Evolutionary conservation across 2,113 vertebrate genomes (phyloP), one percentile per base, ranked within the genome.

Genomic region (Atlantisia rogersi): DNA sequence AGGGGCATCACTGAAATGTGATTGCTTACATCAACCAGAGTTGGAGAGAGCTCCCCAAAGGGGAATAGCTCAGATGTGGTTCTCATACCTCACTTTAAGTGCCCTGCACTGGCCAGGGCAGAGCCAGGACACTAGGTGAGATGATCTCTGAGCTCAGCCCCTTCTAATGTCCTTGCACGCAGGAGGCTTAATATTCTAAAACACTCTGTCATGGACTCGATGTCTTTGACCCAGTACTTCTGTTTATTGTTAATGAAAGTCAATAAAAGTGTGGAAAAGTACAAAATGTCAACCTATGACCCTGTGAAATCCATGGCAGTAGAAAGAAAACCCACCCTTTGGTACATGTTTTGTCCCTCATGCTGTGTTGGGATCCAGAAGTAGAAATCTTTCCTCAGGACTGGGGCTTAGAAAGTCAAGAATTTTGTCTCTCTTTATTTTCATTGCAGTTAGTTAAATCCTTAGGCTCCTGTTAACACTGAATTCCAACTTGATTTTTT

Each of bases 371-470:
- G 24, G 83, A 86, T 76, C 74, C 90, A 53, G 68, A 55, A 89
- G 74, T 9, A 76, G 68, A 96, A 93, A 13, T 7, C 9, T 14
- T 60, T 79, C 59, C 65, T 86, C 39, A 39, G 11, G 35, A 6
- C 69, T 70, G 40, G 19, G 44, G 58, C 70, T 86, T 46, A 76
- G 79, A 58, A 75, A 86, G 25, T 70, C 19, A 32, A 82, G 89
- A 88, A 39, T 63, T 90, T 62, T 88, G 94, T 94, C 88, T 84
- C 39, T 90, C 87, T 90, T 76, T 93, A 28, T 94, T 95, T 96
- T 96, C 83, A 46, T 82, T 90, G 58, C 92, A 82, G 96, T 95
- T 90, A 80, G 84, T 40, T 82, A 95, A 96, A 95, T 85, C 92
- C 92, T 95, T 84, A 68, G 78, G 86, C 90, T 96, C 88, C 81